Conservation (phyloP, 2,113 vertebrate species). For the Otocyon megalotis region DNA sequence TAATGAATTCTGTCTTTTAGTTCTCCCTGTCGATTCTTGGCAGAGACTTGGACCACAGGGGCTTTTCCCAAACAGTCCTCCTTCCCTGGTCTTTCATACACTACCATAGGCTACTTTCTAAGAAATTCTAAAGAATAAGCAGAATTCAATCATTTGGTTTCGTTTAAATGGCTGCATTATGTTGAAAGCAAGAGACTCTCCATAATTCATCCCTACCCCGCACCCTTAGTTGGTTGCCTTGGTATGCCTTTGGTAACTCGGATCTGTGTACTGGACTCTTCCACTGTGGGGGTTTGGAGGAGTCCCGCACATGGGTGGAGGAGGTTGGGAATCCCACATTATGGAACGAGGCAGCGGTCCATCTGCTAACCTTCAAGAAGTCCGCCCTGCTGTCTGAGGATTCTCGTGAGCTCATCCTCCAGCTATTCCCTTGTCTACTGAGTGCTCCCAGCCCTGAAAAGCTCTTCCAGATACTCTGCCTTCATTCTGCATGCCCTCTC, state of each 20-base stretch:
- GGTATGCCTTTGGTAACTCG: neutral
- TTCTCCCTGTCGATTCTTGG: slow-evolving; percentile 39
- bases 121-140: slow-evolving; percentile 21
- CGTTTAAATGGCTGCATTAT: neutral
- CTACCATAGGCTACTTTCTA: slow-evolving; percentile 36
- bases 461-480: neutral
- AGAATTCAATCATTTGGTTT: neutral
- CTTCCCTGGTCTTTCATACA: neutral
- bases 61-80: neutral
- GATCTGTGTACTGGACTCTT: neutral
- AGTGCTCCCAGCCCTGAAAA: neutral
- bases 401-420: neutral
- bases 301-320: neutral
- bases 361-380: neutral
- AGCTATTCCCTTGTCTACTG: neutral
- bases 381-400: neutral
- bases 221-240: neutral
- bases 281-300: neutral
- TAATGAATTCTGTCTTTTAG: slow-evolving; percentile 30
- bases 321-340: neutral
- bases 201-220: neutral
- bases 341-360: neutral
- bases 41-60: neutral
- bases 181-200: slow-evolving; percentile 5
- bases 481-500: neutral